Conservation (phyloP, 2,797 vertebrate species). For the Tragopan temminckii region DNA sequence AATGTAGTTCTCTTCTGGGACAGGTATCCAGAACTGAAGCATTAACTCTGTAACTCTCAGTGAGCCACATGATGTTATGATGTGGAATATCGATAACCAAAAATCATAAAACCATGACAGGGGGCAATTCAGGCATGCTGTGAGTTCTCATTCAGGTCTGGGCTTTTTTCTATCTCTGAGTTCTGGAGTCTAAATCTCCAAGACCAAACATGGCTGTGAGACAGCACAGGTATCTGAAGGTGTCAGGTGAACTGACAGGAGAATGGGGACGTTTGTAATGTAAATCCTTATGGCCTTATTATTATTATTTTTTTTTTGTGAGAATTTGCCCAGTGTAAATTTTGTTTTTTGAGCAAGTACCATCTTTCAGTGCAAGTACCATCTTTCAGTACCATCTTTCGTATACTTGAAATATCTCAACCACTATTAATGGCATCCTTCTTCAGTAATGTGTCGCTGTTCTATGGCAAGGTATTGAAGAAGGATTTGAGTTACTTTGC, state of each 20-base stretch:
- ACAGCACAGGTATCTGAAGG: neutral
- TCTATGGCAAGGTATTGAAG: neutral
- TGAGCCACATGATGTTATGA: no score
- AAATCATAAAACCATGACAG: neutral
- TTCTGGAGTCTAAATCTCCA: neutral
- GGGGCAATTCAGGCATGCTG: neutral
- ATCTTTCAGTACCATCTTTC: neutral
- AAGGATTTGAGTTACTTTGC: neutral
- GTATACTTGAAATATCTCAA: neutral
- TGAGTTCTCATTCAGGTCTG: neutral
- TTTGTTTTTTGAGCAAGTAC: neutral
- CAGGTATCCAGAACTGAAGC: no score
- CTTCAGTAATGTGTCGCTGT: accelerated
- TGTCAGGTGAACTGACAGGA: neutral
- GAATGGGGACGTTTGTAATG: neutral
- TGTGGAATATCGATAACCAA: no score
- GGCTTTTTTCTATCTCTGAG: neutral
- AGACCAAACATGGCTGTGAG: accelerated
- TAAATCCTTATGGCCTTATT: neutral
- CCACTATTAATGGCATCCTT: neutral
- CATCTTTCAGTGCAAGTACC: neutral
- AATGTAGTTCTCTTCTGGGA: no score
- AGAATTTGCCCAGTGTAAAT: neutral
- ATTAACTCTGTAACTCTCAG: no score
- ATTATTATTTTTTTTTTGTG: neutral